Percentiles rank a stretch among this genome's conserved stretches.
Conservation (phyloP, 2,797 vertebrate genomes). For the Lophotriccus pileatus region DNA sequence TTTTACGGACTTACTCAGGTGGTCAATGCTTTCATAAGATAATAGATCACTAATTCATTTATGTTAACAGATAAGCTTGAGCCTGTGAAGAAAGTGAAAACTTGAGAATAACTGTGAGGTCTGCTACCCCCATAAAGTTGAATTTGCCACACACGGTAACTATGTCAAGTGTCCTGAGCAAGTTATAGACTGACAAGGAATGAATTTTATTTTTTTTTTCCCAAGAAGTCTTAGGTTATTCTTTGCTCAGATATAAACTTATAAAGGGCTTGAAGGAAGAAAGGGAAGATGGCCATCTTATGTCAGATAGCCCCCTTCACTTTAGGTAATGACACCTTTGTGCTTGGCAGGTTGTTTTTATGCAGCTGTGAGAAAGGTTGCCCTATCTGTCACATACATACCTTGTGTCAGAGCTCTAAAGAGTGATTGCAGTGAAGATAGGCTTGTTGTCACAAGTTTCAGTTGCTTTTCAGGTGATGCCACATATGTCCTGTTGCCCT, state of each 20-base stretch:
- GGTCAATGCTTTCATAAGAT: not conserved
- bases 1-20: not conserved
- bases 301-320: not conserved
- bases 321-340: not conserved
- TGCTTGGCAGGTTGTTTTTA: not conserved
- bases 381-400: not conserved
- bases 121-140: not conserved
- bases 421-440: not conserved
- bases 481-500: not conserved
- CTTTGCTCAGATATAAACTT: not conserved
- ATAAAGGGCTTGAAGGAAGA: not conserved
- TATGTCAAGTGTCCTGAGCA: not conserved
- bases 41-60: not conserved
- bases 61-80: not conserved
- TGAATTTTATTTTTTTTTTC: not conserved
- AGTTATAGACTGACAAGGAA: not conserved
- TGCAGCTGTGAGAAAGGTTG: not conserved
- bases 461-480: not conserved
- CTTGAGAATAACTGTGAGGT: fast-evolving
- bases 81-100: not conserved
- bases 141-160: not conserved
- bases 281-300: not conserved
- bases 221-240: not conserved
- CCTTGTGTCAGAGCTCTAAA: not conserved
- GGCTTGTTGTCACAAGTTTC: not conserved